Evolutionary conservation across 1,140 invertebrate species (phyloP), one percentile per base, ranked within the genome.

Genomic region (Apis florea): DNA sequence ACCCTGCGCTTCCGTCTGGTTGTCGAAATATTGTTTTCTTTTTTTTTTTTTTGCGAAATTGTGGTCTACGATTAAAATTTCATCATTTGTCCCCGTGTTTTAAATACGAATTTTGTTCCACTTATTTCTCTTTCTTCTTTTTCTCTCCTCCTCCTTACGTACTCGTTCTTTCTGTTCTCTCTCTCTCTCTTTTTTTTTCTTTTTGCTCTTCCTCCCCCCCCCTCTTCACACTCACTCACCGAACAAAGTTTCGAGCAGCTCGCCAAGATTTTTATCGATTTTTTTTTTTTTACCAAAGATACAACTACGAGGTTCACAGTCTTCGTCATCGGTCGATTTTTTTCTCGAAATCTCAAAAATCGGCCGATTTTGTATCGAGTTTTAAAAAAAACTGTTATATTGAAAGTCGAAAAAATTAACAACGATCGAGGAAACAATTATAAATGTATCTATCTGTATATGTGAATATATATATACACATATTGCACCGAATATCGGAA

Each of bases 1-100:
- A 94, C 93, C 93, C 93, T 94, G 93, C 93, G 93, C 93, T 94
- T 94, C 93, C 93, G 93, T 93, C 93, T 93, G 93, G 91, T 93
- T 93, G 90, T 93, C 91, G 92, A 93, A 93, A 93, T 93, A 93
- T 93, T 93, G 90, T 93, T 63, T 53, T n/a, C n/a, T n/a, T n/a
- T n/a, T n/a, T n/a, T n/a, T n/a, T n/a, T n/a, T n/a, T 66, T 92
- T 66, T 92, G 87, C 91, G 83, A 90, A 91, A 91, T 89, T 92
- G 88, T 93, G 89, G 89, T 92, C 90, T 92, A 92, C 85, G 89
- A 91, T 92, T 90, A 88, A 88, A 83, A 79, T 68, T 84, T 87
- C 77, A 73, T 86, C 85, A 70, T 86, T 79, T 86, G 56, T 76
- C 58, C 5, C 51, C 82, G 58, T 63, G 59, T 73, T 59, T 69